phyloP scores from a whole-genome alignment of 2,113 vertebrate species.

The Mugil cephalus region DNA sequence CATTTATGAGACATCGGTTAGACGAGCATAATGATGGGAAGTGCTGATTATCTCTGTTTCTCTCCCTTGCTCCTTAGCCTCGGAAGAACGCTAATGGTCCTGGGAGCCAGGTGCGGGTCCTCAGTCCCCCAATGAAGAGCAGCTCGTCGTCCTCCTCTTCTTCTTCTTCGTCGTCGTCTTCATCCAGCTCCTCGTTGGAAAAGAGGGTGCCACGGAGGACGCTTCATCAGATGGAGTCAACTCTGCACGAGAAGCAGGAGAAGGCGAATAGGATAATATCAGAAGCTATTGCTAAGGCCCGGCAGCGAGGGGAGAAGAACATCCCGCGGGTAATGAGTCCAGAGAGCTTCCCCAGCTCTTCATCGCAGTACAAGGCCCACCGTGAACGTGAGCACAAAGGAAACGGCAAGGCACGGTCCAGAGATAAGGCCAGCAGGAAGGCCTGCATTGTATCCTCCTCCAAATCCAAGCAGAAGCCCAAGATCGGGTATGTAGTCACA shows the following conservation, averaged over 20 bases:
- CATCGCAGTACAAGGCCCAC: slow-evolving; percentile 85
- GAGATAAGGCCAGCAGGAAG: slow-evolving; percentile 91
- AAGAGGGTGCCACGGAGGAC: slow-evolving; percentile 89
- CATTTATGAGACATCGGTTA: slow-evolving; percentile 1
- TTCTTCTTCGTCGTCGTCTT: slow-evolving; percentile 84
- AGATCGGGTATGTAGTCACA: slow-evolving; percentile 90
- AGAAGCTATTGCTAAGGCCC: slow-evolving; percentile 96
- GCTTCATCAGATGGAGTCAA: slow-evolving; percentile 87
- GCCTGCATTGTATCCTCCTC: slow-evolving; percentile 88
- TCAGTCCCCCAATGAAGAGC: slow-evolving; percentile 94
- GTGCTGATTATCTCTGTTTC: not conserved
- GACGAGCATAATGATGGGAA: not conserved
- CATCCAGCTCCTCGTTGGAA: slow-evolving; percentile 83
- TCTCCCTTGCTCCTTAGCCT: slow-evolving; percentile 84
- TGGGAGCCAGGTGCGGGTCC: slow-evolving; percentile 88
- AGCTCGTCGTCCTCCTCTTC: slow-evolving; percentile 83
- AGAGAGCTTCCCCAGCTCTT: slow-evolving; percentile 95
- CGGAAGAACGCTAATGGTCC: slow-evolving; percentile 96
- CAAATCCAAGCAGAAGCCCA: slow-evolving; percentile 94
- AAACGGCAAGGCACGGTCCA: slow-evolving; percentile 86
- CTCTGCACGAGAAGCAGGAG: slow-evolving; percentile 94
- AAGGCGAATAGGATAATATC: slow-evolving; percentile 99
- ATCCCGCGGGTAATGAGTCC: slow-evolving; percentile 98
- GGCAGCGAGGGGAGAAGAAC: slow-evolving; percentile 96
- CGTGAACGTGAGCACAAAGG: slow-evolving; percentile 89